Evolutionary conservation across 2,113 vertebrate genomes (phyloP).

Genomic region (Crotalus tigris): DNA sequence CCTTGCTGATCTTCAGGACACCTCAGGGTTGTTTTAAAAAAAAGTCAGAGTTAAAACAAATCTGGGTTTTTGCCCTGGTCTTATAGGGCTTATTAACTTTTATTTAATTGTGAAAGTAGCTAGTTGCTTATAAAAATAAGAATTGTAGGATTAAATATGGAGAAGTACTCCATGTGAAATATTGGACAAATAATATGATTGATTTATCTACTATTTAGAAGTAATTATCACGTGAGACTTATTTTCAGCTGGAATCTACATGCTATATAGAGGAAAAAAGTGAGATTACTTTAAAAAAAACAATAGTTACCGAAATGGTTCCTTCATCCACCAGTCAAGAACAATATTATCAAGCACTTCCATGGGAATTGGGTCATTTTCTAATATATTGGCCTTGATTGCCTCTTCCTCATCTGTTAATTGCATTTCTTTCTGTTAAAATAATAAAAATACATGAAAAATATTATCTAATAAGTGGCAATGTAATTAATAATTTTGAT

Average conservation of each 20-base stretch:
- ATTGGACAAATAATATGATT: not conserved
- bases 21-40: not conserved
- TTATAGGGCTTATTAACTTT: not conserved
- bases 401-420: constrained; percentile 83
- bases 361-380: constrained; percentile 69
- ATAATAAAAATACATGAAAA: constrained; percentile 23
- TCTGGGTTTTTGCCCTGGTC: not conserved
- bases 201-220: not conserved
- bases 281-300: constrained; percentile 2
- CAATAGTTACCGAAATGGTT: constrained; percentile 82
- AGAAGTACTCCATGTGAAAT: not conserved
- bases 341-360: constrained; percentile 81
- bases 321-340: constrained; percentile 83
- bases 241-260: not conserved
- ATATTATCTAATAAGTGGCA: not conserved
- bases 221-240: not conserved
- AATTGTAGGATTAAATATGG: not conserved
- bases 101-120: not conserved
- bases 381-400: constrained; percentile 78
- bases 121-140: not conserved
- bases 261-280: not conserved
- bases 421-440: constrained; percentile 55
- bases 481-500: not conserved
- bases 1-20: not conserved
- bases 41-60: not conserved